These are phyloP conservation scores for Fabriciana adippe DNA, from an alignment of 2,888 invertebrate genomes.

Conservation along the genomic window DNA sequence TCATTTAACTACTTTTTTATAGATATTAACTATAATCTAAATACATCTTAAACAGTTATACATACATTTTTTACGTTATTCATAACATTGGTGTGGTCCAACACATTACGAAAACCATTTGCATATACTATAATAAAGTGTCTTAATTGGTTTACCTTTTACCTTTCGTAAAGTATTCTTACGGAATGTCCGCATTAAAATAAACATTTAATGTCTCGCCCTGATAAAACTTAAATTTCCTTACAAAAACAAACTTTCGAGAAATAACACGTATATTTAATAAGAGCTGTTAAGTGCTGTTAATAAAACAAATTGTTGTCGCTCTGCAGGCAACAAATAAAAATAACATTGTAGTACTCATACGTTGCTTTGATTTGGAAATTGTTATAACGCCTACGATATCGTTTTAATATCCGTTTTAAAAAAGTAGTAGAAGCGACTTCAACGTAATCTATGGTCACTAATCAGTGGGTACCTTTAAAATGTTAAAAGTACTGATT, in stretches of 20 bases:
- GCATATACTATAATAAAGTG: slow-evolving; percentile 32
- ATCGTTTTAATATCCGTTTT: slow-evolving; percentile 39
- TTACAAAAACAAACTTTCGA: slow-evolving; percentile 43
- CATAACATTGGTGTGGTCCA: slow-evolving; percentile 28
- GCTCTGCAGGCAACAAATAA: slow-evolving; percentile 44
- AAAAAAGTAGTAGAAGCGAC: slow-evolving; percentile 5
- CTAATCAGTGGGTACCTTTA: too few relatives aligned
- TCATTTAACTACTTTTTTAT: neutral
- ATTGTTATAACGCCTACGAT: slow-evolving; percentile 75
- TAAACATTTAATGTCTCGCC: slow-evolving; percentile 44
- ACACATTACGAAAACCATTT: slow-evolving; percentile 25
- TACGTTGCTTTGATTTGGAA: slow-evolving; percentile 67
- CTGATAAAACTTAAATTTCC: slow-evolving; percentile 41
- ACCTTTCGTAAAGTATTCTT: slow-evolving; percentile 42
- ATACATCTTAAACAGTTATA: neutral
- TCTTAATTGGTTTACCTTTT: slow-evolving; percentile 44
- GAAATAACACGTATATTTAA: slow-evolving; percentile 71
- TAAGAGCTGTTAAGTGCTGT: slow-evolving; percentile 74
- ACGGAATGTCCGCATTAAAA: slow-evolving; percentile 40
- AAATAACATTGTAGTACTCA: slow-evolving; percentile 60
- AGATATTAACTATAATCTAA: neutral
- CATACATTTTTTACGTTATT: slow-evolving; percentile 27
- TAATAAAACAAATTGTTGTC: slow-evolving; percentile 75
- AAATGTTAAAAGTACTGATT: too few relatives aligned
- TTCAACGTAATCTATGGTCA: too few relatives aligned